Base-by-base conservation (phyloP, 2,113 vertebrate species). In the Vireo altiloquus region DNA sequence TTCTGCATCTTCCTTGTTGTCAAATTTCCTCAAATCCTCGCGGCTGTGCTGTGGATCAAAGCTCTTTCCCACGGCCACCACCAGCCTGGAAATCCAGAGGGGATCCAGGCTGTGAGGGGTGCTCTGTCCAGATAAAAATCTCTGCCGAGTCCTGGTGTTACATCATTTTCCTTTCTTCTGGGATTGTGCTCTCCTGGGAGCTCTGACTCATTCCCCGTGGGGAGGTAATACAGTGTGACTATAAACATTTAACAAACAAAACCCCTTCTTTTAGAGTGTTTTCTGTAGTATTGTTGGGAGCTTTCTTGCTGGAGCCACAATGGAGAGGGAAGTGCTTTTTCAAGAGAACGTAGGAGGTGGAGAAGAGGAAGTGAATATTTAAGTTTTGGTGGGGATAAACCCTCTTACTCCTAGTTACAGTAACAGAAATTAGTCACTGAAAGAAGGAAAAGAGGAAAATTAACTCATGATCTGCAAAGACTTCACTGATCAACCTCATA, bases 331-430 rank as follows among this genome's bases (percentile, higher is more conserved):
- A 91, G 83, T 92, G 64, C 21, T 85, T 90, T 91, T 25, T 46
- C 27, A 52, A 92, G 31, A 50, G 23, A 57, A 27, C 0, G 1
- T 5, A 63, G 39, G 81, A 82, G 82, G 87, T 61, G 52, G 27
- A 92, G 64, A 88, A 91, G 66, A 87, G 92, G 85, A 96, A 94
- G 52, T 1, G 17, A 93, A 78, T 52, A 49, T 66, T 77, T 50
- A 68, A 68, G 30, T 84, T 82, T 56, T 68, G 66, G 44, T 85
- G 71, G 31, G 22, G 60, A 54, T 24, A 80, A 82, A 80, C 21
- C 13, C 69, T 87, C 44, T 71, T 82, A 27, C 22, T 88, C 28
- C 50, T 39, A 42, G 20, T 94, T 87, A 83, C 82, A 59, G 95
- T 64, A 64, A 94, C 17, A 96, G 40, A 72, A 95, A 37, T 85